These are phyloP conservation scores for Rhadinocentrus ornatus DNA, from an alignment of 2,797 vertebrate genomes.

Conservation along the genomic window DNA sequence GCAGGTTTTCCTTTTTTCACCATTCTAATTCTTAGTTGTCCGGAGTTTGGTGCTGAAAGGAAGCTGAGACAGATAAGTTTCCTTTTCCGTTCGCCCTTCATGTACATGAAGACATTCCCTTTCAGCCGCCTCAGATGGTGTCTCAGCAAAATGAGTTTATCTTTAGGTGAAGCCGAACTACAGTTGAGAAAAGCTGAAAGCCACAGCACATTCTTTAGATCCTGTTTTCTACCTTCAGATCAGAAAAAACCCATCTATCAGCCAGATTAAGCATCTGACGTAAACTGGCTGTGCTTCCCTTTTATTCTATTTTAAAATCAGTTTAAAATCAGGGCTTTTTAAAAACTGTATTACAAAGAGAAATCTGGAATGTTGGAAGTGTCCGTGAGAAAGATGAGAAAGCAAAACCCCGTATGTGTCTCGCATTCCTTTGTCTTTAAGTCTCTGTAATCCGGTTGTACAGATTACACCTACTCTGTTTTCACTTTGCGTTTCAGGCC, in stretches of 20 bases:
- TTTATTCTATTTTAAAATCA: background rate
- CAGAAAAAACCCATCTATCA: no score
- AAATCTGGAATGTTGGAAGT: background rate
- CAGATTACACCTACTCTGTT: constrained; percentile 1
- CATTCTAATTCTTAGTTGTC: background rate
- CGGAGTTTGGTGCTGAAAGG: background rate
- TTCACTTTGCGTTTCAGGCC: constrained; percentile 18
- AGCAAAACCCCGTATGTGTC: background rate
- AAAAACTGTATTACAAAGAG: background rate
- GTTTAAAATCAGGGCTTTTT: background rate
- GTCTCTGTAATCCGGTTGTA: constrained; percentile 48
- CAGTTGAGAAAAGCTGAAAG: background rate
- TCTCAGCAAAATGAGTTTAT: background rate
- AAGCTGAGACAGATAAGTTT: constrained; percentile 3
- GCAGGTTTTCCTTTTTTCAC: background rate
- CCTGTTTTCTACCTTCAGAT: background rate
- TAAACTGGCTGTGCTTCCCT: background rate
- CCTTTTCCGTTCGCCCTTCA: background rate
- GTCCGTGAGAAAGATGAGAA: constrained; percentile 1
- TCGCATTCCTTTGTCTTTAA: constrained; percentile 49
- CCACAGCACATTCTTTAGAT: background rate
- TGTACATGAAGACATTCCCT: background rate
- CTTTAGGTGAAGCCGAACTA: background rate
- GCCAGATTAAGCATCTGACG: no score
- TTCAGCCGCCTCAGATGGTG: background rate